Percentiles rank a stretch among this genome's conserved stretches.
Conservation (phyloP, 2,797 vertebrate species). For the Xiphophorus birchmanni region DNA sequence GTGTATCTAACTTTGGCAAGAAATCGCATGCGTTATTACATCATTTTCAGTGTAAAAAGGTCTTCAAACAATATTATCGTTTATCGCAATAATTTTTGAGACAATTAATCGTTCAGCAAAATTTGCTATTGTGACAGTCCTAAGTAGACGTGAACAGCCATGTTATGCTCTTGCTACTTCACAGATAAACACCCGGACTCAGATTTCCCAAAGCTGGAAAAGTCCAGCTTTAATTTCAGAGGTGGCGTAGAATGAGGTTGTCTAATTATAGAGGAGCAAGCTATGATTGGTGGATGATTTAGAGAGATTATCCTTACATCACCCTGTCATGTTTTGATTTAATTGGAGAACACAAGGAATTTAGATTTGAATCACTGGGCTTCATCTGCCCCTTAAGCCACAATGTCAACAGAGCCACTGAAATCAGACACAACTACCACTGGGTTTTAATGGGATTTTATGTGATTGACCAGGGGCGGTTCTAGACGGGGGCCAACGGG, state of each 20-base stretch:
- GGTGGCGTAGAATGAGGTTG: constrained; percentile 9
- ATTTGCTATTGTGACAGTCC: too few species aligned
- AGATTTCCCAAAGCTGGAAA: background rate
- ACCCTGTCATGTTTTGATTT: constrained; percentile 2
- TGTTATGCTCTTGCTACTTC: background rate
- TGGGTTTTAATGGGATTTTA: background rate
- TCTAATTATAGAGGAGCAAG: constrained; percentile 34
- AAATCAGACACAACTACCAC: background rate
- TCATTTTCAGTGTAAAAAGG: too few species aligned
- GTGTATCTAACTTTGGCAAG: too few species aligned
- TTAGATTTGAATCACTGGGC: background rate
- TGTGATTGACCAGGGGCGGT: background rate
- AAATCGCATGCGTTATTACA: too few species aligned
- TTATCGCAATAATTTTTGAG: too few species aligned
- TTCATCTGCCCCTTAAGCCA: background rate
- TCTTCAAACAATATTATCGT: too few species aligned
- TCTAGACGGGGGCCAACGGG: too few species aligned
- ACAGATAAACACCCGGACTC: background rate
- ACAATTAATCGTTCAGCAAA: too few species aligned
- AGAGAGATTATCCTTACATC: constrained; percentile 21
- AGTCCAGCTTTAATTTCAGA: constrained; percentile 28
- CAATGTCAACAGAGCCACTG: background rate
- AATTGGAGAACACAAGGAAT: background rate
- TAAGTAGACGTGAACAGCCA: background rate
- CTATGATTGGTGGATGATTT: constrained; percentile 21